Percentiles rank a stretch among this genome's conserved stretches.
These are phyloP conservation scores for Albula glossodonta DNA, from an alignment of 2,113 vertebrate genomes.

Conservation along the genomic window DNA sequence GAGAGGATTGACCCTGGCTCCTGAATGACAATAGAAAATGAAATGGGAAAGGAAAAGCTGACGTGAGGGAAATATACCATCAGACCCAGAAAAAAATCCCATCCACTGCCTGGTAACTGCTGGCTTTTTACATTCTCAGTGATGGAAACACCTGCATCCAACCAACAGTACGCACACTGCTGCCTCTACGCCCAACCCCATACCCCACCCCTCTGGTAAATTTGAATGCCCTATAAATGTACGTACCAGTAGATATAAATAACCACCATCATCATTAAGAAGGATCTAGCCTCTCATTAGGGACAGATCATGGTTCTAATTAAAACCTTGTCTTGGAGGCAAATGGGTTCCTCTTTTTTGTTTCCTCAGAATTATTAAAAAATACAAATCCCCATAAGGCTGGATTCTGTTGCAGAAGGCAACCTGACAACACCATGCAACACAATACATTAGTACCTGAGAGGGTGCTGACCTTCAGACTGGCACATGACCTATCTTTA, in stretches of 20 bases:
- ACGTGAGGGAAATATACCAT: not conserved
- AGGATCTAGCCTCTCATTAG: slow-evolving; percentile 30
- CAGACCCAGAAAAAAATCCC: not conserved
- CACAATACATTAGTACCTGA: not conserved
- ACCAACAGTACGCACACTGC: no score
- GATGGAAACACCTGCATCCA: not conserved
- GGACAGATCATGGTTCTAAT: slow-evolving; percentile 13
- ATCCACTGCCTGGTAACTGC: not conserved
- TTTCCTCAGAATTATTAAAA: not conserved
- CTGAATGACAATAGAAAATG: not conserved
- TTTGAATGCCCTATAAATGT: slow-evolving; percentile 12
- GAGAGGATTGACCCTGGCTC: not conserved
- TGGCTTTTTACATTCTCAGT: not conserved
- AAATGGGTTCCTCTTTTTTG: not conserved
- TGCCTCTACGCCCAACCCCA: no score
- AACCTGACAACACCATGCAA: not conserved
- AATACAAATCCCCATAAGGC: not conserved
- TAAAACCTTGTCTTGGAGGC: not conserved
- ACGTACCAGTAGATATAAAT: slow-evolving; percentile 13
- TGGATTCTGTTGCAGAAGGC: not conserved
- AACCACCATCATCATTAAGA: slow-evolving; percentile 14
- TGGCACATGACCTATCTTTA: not conserved
- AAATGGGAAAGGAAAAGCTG: not conserved
- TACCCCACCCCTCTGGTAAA: not conserved
- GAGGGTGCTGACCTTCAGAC: not conserved